phyloP scores from a whole-genome alignment of 2,888 invertebrate species.

The Dasysyrphus albostriatus region DNA sequence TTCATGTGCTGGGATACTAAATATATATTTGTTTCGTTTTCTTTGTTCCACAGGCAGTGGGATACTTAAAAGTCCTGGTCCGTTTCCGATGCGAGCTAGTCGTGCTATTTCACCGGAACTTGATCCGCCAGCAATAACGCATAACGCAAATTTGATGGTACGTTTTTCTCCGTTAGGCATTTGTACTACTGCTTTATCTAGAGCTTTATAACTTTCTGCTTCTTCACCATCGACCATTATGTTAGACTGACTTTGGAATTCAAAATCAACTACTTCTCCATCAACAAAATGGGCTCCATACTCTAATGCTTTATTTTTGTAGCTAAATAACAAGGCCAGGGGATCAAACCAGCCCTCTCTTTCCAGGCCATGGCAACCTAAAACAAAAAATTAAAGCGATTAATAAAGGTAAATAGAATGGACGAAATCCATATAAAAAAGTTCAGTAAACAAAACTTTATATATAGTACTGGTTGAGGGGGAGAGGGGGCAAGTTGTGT shows the following conservation, averaged over 20 bases:
- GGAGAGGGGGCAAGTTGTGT: too few species aligned
- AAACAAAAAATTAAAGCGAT: background rate
- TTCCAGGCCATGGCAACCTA: conserved; percentile 91
- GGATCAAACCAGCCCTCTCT: conserved; percentile 98
- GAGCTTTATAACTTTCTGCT: conserved; percentile 79
- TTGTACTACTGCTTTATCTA: conserved; percentile 87
- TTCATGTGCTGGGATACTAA: conserved; percentile 87
- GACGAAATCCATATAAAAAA: too few species aligned
- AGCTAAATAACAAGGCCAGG: conserved; percentile 90
- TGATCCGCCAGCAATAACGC: conserved; percentile 94
- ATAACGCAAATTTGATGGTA: conserved; percentile 89
- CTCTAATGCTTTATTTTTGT: conserved; percentile 89
- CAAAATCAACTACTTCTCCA: conserved; percentile 91
- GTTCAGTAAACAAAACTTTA: too few species aligned
- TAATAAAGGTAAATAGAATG: background rate
- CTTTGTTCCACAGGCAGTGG: conserved; percentile 95
- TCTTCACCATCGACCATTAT: conserved; percentile 85
- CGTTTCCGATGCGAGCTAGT: conserved; percentile 91
- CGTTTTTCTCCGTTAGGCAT: conserved; percentile 87
- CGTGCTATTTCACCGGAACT: conserved; percentile 89
- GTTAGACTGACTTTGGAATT: conserved; percentile 85
- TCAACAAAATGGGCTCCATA: conserved; percentile 91
- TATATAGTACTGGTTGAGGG: too few species aligned
- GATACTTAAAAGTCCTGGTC: conserved; percentile 87
- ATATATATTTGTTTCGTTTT: conserved; percentile 91